Percentiles rank a stretch among this genome's conserved stretches.
Evolutionary conservation across 2,888 invertebrate species (phyloP).

Genomic region (Yponomeuta evonymella): DNA sequence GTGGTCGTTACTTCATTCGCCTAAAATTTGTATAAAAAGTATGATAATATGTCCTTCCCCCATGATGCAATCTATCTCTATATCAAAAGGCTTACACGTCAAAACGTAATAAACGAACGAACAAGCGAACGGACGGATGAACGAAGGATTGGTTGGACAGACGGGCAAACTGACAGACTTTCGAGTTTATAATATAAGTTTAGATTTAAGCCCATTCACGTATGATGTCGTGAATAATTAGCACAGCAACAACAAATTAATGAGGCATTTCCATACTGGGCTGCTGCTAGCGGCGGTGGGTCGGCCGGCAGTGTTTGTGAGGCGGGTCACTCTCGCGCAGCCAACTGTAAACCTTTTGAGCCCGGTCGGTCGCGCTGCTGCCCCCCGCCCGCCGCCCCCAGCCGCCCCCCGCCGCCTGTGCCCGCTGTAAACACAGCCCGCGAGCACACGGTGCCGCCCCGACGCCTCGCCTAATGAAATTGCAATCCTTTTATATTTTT

Average conservation of each 20-base stretch:
- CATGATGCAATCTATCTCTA: too few relatives aligned
- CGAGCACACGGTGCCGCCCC: conserved; percentile 66
- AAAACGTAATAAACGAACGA: too few relatives aligned
- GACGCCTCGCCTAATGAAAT: conserved; percentile 73
- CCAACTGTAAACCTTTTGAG: conserved; percentile 74
- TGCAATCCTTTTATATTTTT: conserved; percentile 62
- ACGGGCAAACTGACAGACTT: too few relatives aligned
- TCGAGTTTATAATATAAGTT: too few relatives aligned
- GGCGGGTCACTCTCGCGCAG: conserved; percentile 74
- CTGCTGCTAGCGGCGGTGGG: not conserved
- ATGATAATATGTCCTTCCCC: too few relatives aligned
- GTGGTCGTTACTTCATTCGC: conserved; percentile 3
- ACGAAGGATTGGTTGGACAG: too few relatives aligned
- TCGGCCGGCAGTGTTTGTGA: conserved; percentile 55
- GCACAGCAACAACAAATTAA: too few relatives aligned
- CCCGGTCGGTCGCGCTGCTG: conserved; percentile 53
- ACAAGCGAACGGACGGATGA: too few relatives aligned
- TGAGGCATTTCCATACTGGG: not conserved
- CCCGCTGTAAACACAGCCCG: conserved; percentile 51
- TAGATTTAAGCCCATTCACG: too few relatives aligned
- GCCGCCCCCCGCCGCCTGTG: conserved; percentile 23
- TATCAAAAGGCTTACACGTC: too few relatives aligned
- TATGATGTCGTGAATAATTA: too few relatives aligned
- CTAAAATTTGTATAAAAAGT: too few relatives aligned
- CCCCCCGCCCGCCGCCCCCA: conserved; percentile 21